Conservation (phyloP, 2,797 vertebrate species). For the Masticophis lateralis region DNA sequence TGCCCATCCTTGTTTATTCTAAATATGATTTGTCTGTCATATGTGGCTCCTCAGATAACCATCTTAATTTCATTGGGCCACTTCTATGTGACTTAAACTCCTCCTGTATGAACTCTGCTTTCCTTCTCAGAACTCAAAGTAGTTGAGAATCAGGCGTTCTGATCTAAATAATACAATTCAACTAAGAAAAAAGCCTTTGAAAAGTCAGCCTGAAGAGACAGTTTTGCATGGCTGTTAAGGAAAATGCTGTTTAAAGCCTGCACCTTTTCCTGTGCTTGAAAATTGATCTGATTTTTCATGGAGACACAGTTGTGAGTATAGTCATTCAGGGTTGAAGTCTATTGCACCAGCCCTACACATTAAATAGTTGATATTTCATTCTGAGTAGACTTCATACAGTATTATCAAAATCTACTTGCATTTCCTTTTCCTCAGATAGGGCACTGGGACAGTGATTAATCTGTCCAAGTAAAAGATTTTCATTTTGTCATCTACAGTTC, state of each 20-base stretch:
- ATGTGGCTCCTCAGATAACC: conserved; percentile 14
- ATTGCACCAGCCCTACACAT: neutral
- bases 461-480: conserved; percentile 20
- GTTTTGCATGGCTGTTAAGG: neutral
- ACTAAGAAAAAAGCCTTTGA: neutral
- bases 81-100: conserved; percentile 36
- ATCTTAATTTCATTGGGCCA: conserved; percentile 54
- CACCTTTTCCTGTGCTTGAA: neutral
- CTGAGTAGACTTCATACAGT: neutral
- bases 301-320: neutral
- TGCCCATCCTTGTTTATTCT: conserved; percentile 50
- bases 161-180: neutral
- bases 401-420: conserved; percentile 23
- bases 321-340: neutral
- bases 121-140: conserved; percentile 40
- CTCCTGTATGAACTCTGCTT: conserved; percentile 51
- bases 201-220: neutral
- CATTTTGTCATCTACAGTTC: neutral
- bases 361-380: neutral
- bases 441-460: conserved; percentile 38
- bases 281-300: neutral
- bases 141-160: conserved; percentile 18
- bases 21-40: conserved; percentile 44
- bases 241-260: neutral
- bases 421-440: conserved; percentile 1